A percentile compares a stretch with the other conserved stretches of the same genome.
These are phyloP conservation scores for Silurus asotus DNA, from an alignment of 2,113 vertebrate species.

Conservation along the genomic window DNA sequence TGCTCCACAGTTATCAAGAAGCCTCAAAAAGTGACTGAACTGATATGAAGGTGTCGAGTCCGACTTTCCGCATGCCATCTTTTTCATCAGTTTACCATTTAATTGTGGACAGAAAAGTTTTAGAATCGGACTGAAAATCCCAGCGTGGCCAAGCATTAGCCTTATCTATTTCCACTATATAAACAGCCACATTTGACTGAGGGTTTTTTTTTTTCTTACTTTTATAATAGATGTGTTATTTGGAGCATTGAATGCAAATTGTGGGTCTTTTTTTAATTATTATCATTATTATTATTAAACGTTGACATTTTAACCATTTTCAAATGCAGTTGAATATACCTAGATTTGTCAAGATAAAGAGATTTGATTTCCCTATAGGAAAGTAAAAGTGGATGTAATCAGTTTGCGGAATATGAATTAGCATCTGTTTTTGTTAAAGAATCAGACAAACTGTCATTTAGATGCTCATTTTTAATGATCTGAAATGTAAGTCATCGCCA, in stretches of 20 bases:
- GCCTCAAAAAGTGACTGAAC: neutral
- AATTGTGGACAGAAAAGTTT: neutral
- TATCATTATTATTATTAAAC: slow-evolving; percentile 9
- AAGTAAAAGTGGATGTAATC: neutral
- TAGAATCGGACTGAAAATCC: neutral
- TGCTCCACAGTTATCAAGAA: neutral
- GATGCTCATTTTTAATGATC: neutral
- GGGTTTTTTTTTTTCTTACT: slow-evolving; percentile 3
- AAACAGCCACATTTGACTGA: neutral
- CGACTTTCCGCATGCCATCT: neutral
- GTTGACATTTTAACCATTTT: neutral
- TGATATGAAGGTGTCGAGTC: too few species aligned
- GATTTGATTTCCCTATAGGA: neutral
- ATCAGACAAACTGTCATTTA: neutral
- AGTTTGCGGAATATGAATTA: neutral
- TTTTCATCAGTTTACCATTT: neutral
- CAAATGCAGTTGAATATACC: neutral
- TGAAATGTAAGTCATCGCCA: neutral
- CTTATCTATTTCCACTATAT: slow-evolving; percentile 3
- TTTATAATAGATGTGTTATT: slow-evolving; percentile 21
- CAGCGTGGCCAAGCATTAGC: slow-evolving; percentile 25
- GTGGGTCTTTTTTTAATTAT: neutral
- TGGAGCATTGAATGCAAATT: neutral
- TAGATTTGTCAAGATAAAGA: neutral
- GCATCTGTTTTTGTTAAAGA: neutral